These are phyloP conservation scores for Carterocephalus palaemon DNA, from an alignment of 2,888 invertebrate genomes.

Conservation along the genomic window DNA sequence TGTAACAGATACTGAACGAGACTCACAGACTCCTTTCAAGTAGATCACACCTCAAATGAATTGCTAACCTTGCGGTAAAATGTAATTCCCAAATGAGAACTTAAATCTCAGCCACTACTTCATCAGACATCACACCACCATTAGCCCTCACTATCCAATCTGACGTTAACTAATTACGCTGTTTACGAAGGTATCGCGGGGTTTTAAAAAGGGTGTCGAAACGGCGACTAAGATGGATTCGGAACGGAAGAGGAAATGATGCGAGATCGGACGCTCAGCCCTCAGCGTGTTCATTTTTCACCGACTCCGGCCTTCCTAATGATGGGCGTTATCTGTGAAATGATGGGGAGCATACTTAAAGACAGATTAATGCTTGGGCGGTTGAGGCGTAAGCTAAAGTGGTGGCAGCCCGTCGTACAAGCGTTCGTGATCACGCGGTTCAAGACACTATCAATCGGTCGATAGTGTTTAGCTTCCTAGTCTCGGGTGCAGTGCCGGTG, in stretches of 20 bases:
- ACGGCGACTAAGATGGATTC: constrained; percentile 71
- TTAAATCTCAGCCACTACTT: too few relatives aligned
- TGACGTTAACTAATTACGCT: constrained; percentile 23
- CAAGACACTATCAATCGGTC: too few relatives aligned
- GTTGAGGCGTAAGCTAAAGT: too few relatives aligned
- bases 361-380: constrained; percentile 3
- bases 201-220: constrained; percentile 65
- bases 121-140: background rate
- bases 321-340: constrained; percentile 39
- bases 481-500: too few relatives aligned
- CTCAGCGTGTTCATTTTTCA: constrained; percentile 69
- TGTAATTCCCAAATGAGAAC: too few relatives aligned
- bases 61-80: too few relatives aligned
- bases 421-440: too few relatives aligned
- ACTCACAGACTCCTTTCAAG: too few relatives aligned
- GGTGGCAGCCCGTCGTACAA: too few relatives aligned
- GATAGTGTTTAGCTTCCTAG: too few relatives aligned
- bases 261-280: constrained; percentile 55
- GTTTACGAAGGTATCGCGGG: constrained; percentile 37
- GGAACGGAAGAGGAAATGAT: constrained; percentile 65
- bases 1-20: too few relatives aligned
- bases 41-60: too few relatives aligned
- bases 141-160: background rate
- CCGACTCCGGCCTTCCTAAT: constrained; percentile 39
- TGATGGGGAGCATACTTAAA: constrained; percentile 18